Conservation (phyloP, 1,140 invertebrate genomes). For the Hyles vespertilio region DNA sequence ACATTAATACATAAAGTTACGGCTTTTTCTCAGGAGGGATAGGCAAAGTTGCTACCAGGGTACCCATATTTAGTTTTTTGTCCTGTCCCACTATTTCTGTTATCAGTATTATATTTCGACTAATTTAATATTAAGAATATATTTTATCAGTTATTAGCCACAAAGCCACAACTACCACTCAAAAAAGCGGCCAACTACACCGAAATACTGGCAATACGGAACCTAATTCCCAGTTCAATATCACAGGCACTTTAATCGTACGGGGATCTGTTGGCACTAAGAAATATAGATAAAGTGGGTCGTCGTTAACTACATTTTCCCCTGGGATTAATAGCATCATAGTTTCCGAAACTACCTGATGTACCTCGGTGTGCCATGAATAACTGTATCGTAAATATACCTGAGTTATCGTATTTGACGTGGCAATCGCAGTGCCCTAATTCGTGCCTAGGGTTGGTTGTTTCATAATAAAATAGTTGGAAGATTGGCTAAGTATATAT, state of each 20-base stretch:
- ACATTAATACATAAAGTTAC: too few relatives aligned
- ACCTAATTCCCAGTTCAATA: conserved; percentile 14
- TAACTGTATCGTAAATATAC: not conserved
- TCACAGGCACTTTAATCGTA: conserved; percentile 31
- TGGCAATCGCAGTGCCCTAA: not conserved
- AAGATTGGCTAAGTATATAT: too few relatives aligned
- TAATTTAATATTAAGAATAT: too few relatives aligned
- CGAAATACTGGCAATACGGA: not conserved
- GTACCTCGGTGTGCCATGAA: not conserved
- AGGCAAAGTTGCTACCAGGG: too few relatives aligned
- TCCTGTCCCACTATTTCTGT: too few relatives aligned
- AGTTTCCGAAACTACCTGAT: conserved; percentile 32
- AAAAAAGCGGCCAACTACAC: not conserved
- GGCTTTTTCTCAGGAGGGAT: too few relatives aligned
- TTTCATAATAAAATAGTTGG: not conserved
- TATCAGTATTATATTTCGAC: too few relatives aligned
- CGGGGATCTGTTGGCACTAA: conserved; percentile 35
- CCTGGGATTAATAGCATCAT: conserved; percentile 45
- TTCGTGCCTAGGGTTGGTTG: not conserved
- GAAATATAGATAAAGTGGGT: conserved; percentile 51
- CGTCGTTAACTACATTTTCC: conserved; percentile 43
- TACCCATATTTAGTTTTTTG: too few relatives aligned
- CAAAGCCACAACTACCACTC: not conserved
- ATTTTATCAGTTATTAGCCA: too few relatives aligned
- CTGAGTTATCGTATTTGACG: not conserved